Evolutionary conservation across 2,888 invertebrate genomes (phyloP).

Genomic region (Morinoia aosen): DNA sequence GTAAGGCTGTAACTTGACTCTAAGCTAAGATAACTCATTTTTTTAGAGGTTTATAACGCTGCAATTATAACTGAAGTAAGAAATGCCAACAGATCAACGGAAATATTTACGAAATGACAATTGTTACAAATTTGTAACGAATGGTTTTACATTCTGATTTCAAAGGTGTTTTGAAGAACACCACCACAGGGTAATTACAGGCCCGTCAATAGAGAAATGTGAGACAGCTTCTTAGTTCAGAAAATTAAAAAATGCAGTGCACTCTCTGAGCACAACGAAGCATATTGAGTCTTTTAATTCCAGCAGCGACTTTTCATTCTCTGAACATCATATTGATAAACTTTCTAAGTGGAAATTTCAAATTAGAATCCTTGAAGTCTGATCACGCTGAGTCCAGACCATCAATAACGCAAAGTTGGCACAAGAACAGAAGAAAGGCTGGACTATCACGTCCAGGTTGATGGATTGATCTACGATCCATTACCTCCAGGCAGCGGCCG

Average conservation of each 20-base stretch:
- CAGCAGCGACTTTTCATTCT: background rate
- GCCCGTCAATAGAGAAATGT: background rate
- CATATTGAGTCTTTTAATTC: background rate
- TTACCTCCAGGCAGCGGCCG: background rate
- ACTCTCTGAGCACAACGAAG: background rate
- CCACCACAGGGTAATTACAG: no score
- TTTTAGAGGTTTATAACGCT: no score
- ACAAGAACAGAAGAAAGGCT: slow-evolving; percentile 17
- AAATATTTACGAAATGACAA: no score
- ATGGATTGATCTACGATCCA: slow-evolving; percentile 12
- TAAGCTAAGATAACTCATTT: no score
- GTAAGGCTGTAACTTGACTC: no score
- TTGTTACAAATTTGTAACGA: no score
- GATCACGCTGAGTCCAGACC: background rate
- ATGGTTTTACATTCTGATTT: no score
- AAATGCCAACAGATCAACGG: no score
- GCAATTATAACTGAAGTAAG: no score
- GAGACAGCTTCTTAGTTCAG: background rate
- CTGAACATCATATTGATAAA: background rate
- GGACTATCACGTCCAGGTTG: slow-evolving; percentile 12
- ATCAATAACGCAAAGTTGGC: slow-evolving; percentile 2
- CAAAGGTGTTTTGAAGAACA: no score
- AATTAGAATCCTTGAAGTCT: background rate
- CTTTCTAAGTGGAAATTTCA: background rate
- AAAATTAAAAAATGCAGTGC: background rate